Evolutionary conservation across 1,140 invertebrate species (phyloP).

Genomic region (Grapholita molesta): DNA sequence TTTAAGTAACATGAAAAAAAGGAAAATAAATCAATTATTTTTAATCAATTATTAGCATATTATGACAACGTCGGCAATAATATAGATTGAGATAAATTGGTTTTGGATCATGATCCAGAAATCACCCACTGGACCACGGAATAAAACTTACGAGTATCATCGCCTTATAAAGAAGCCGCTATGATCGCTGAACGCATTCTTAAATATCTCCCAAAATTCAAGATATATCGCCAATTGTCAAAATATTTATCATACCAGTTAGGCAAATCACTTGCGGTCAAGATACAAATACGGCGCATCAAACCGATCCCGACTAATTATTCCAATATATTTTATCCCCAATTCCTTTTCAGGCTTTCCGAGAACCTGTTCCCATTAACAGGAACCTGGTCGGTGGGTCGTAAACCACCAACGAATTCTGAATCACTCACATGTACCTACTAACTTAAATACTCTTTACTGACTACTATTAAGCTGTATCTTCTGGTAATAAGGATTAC

Average conservation of each 20-base stretch:
- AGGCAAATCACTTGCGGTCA: not conserved
- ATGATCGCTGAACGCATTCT: not conserved
- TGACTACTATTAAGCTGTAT: too few relatives aligned
- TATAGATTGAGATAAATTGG: too few relatives aligned
- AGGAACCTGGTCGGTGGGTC: not conserved
- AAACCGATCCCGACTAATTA: not conserved
- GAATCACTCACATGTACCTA: not conserved
- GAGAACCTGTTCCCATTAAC: conserved; percentile 5
- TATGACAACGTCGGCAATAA: too few relatives aligned
- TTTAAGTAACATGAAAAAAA: too few relatives aligned
- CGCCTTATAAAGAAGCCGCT: too few relatives aligned
- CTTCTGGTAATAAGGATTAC: too few relatives aligned
- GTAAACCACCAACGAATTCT: conserved; percentile 11
- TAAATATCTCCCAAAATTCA: not conserved
- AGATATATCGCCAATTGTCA: not conserved
- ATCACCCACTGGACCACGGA: too few relatives aligned
- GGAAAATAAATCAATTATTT: too few relatives aligned
- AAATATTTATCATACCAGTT: not conserved
- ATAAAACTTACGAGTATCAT: too few relatives aligned
- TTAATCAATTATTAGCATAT: too few relatives aligned
- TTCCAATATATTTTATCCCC: not conserved
- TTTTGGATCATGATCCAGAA: too few relatives aligned
- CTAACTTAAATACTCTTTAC: too few relatives aligned
- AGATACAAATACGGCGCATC: not conserved
- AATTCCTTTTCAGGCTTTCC: not conserved